A percentile compares a stretch with the other conserved stretches of the same genome.
Conservation (phyloP, 2,888 invertebrate species). For the Meghimatium bilineatum region DNA sequence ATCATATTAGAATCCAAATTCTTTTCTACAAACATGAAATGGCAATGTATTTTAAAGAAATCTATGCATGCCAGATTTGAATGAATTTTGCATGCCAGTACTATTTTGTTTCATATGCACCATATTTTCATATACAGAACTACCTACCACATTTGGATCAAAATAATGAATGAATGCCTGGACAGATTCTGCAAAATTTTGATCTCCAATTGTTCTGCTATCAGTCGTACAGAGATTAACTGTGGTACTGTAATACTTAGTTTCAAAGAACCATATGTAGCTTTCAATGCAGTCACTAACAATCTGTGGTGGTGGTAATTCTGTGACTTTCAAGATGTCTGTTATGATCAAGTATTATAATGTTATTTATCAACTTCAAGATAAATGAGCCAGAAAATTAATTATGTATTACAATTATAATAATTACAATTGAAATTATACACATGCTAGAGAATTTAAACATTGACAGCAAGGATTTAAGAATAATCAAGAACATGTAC, state of each 20-base stretch:
- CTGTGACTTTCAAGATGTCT: conserved; percentile 56
- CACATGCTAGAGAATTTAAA: no score
- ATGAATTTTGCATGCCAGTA: no score
- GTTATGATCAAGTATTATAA: not conserved
- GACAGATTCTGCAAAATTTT: conserved; percentile 77
- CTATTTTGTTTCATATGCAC: not conserved
- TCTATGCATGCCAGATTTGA: no score
- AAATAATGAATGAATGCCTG: conserved; percentile 83
- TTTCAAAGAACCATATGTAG: conserved; percentile 80
- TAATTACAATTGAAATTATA: no score
- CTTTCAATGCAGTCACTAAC: conserved; percentile 59
- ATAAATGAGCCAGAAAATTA: no score
- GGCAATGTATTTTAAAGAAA: no score
- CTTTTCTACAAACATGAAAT: no score
- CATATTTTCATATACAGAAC: conserved; percentile 44
- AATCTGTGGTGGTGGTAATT: conserved; percentile 54
- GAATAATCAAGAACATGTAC: no score
- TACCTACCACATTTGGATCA: conserved; percentile 80
- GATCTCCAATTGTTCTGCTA: conserved; percentile 78
- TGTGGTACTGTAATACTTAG: conserved; percentile 85
- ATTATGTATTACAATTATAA: no score
- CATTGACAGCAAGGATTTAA: no score
- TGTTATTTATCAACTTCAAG: no score
- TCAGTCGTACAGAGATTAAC: conserved; percentile 81
- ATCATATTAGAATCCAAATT: no score